Evolutionary conservation across 2,797 vertebrate species (phyloP).

Genomic region (Acrocephalus scirpaceus): DNA sequence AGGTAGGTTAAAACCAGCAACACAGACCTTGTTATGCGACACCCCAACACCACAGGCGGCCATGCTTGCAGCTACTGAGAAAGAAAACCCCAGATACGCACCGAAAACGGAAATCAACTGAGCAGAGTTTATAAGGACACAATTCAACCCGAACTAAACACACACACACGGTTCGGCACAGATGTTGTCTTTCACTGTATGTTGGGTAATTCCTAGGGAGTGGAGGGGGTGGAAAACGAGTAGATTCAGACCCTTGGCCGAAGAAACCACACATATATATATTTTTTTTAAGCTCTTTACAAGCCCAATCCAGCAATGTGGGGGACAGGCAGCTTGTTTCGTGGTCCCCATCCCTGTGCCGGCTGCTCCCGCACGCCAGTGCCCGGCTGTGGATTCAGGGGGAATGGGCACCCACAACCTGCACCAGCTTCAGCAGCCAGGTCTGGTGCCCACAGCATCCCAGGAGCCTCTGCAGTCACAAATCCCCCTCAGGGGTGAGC

Average conservation of each 20-base stretch:
- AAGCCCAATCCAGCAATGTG: neutral
- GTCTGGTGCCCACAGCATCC: neutral
- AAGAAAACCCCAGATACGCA: slow-evolving; percentile 78
- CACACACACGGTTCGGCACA: slow-evolving; percentile 80
- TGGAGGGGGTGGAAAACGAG: slow-evolving; percentile 52
- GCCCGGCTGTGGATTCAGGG: neutral
- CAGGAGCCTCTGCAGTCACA: neutral
- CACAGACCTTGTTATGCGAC: slow-evolving; percentile 81
- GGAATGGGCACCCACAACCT: neutral
- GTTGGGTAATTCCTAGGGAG: slow-evolving; percentile 76
- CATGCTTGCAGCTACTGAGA: slow-evolving; percentile 84
- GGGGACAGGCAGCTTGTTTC: slow-evolving; percentile 28
- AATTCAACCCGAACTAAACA: slow-evolving; percentile 82
- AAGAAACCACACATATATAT: slow-evolving; percentile 65
- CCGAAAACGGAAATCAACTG: slow-evolving; percentile 76
- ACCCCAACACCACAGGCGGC: slow-evolving; percentile 81
- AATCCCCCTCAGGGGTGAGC: neutral
- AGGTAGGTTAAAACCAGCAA: slow-evolving; percentile 89
- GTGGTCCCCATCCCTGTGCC: slow-evolving; percentile 8
- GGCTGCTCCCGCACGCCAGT: neutral
- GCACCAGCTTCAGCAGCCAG: neutral
- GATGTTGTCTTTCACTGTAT: slow-evolving; percentile 75
- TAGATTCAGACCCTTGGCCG: slow-evolving; percentile 68
- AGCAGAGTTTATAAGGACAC: slow-evolving; percentile 82
- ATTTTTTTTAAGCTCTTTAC: slow-evolving; percentile 72